phyloP scores from a whole-genome alignment of 2,888 invertebrate genomes.

The Icerya purchasi region DNA sequence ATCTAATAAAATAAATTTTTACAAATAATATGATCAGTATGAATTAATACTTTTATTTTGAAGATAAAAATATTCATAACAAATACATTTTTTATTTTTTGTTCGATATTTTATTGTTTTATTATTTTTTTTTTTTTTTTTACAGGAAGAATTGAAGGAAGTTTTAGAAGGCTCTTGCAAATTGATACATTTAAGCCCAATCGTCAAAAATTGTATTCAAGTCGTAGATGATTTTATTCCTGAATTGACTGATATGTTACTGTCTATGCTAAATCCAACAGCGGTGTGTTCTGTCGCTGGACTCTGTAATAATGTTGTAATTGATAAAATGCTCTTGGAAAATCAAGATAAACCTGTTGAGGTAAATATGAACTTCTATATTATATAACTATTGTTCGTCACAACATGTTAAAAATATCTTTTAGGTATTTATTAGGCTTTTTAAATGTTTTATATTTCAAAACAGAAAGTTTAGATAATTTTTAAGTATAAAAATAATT shows the following conservation, averaged over 20 bases:
- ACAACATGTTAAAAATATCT: too few species aligned
- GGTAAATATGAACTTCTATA: background rate
- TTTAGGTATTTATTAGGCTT: too few species aligned
- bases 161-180: slow-evolving; percentile 76
- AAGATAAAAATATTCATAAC: too few species aligned
- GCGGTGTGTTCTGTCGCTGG: slow-evolving; percentile 72
- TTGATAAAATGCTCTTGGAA: slow-evolving; percentile 38
- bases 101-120: background rate
- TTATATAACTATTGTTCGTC: background rate
- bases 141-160: slow-evolving; percentile 53
- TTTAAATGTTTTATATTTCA: too few species aligned
- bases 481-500: too few species aligned
- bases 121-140: slow-evolving; percentile 13
- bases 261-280: slow-evolving; percentile 79
- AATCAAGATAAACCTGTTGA: background rate
- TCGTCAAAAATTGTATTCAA: slow-evolving; percentile 52
- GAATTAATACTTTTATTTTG: too few species aligned
- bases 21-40: too few species aligned
- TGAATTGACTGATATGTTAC: slow-evolving; percentile 63
- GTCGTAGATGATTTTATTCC: slow-evolving; percentile 68
- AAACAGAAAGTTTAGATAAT: too few species aligned
- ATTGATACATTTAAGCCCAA: slow-evolving; percentile 48
- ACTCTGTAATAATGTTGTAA: slow-evolving; percentile 54
- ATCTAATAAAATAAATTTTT: too few species aligned
- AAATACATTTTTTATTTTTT: too few species aligned